phyloP scores from a whole-genome alignment of 2,888 invertebrate species.

The Cacoxenus indagator region DNA sequence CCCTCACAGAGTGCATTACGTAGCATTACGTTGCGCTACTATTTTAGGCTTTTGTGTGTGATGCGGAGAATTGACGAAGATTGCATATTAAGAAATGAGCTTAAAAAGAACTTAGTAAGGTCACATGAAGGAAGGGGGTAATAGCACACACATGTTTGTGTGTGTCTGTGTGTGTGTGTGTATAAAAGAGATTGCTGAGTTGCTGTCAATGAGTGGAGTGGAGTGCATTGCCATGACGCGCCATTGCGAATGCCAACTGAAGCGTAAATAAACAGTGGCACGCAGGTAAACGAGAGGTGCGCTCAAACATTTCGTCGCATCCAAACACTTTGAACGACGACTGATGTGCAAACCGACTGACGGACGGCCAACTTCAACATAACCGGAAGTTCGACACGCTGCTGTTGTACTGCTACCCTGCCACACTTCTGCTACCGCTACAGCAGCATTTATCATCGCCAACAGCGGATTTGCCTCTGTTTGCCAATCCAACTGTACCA shows the following conservation, averaged over 20 bases:
- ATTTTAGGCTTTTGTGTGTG: neutral
- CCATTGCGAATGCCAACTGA: conserved; percentile 46
- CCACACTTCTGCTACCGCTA: neutral
- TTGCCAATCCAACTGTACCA: conserved; percentile 23
- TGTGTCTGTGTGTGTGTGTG: neutral
- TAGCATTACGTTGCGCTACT: neutral
- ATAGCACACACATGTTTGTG: neutral
- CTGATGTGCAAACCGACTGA: conserved; percentile 42
- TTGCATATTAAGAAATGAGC: no score
- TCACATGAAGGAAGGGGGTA: no score
- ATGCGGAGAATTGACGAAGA: no score
- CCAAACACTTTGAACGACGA: conserved; percentile 27
- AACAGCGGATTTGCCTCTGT: no score
- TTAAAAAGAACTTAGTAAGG: no score
- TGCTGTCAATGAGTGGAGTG: neutral
- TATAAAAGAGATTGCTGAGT: neutral
- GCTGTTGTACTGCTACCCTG: neutral
- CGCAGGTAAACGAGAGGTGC: no score
- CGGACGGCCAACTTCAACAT: conserved; percentile 42
- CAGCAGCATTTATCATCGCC: neutral
- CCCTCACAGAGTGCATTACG: neutral
- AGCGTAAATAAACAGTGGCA: conserved; percentile 45
- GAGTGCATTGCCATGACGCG: conserved; percentile 19
- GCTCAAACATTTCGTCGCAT: conserved; percentile 51
- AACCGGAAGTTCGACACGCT: conserved; percentile 50